Evolutionary conservation across 2,888 invertebrate genomes (phyloP), one percentile per base, ranked within the genome.

Genomic region (Brachynemurus nebulosus): DNA sequence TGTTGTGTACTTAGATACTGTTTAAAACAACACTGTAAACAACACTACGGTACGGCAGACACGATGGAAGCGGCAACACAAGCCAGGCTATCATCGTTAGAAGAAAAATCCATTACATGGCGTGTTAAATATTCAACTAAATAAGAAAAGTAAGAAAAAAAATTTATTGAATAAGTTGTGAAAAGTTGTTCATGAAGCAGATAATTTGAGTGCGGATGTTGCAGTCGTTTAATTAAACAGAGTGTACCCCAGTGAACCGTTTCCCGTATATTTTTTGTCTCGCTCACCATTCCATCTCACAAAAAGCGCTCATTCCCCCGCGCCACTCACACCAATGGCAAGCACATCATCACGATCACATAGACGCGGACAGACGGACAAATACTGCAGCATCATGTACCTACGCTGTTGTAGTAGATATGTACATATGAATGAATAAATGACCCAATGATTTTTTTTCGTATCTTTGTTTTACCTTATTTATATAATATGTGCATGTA

Each of bases 151-250:
- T 27, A 25, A 27, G 14, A 16, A 40, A 17, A 40, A 19, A 27
- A 40, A 40, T 25, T 17, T 27, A 40, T 40, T 25, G 27, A 27
- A 25, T 40, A 40, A 40, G 25, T 40, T 40, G 40, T 40, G 40
- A 40, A 40, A 27, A 40, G 27, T 40, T 40, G n/a, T 40, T 40
- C 27, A 27, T 27, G 27, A 40, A 40, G 27, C 27, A 40, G 40
- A 40, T 40, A 40, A 40, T 40, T 40, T 40, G 40, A 40, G 27
- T 40, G 40, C 40, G 40, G 40, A 40, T 40, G 40, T 40, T 40
- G 40, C 27, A 40, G 27, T 16, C 40, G 40, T 40, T 40, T 40
- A 40, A 40, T 40, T 40, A 40, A 40, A 40, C 19, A 14, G 27
- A 40, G 40, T 40, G 40, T 27, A 40, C 40, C 40, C 40, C 27